phyloP scores from a whole-genome alignment of 2,888 invertebrate species.

The Gisinianus flammeolus region DNA sequence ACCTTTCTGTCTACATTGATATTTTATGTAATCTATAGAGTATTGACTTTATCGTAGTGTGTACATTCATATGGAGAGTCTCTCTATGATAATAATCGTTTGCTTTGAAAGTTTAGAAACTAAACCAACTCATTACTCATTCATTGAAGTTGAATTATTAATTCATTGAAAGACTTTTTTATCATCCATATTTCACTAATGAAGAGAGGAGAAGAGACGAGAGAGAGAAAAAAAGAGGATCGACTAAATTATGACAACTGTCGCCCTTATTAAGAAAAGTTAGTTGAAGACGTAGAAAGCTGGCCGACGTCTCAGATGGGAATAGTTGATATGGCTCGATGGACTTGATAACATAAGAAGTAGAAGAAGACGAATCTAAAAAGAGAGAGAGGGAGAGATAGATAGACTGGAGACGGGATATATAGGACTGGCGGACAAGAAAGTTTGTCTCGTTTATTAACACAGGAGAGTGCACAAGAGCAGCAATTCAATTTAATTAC shows the following conservation, averaged over 20 bases:
- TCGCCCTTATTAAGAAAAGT: conserved; percentile 44
- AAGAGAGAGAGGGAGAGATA: neutral
- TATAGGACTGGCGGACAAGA: conserved; percentile 12
- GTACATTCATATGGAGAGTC: neutral
- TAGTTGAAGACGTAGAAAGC: conserved; percentile 25
- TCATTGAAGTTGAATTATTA: conserved; percentile 43
- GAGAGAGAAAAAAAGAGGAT: conserved; percentile 21
- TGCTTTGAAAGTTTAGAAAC: conserved; percentile 22
- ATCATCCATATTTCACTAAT: conserved; percentile 40
- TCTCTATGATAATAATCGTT: conserved; percentile 17
- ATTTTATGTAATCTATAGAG: neutral
- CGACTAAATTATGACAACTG: conserved; percentile 44
- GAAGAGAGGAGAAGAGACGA: conserved; percentile 27
- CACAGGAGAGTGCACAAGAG: conserved; percentile 40
- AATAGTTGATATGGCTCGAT: conserved; percentile 43
- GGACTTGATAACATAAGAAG: conserved; percentile 24
- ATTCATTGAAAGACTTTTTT: conserved; percentile 38
- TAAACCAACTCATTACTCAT: conserved; percentile 43
- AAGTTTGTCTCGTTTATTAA: conserved; percentile 49
- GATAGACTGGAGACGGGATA: neutral
- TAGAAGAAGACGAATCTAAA: no score
- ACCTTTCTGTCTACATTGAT: neutral
- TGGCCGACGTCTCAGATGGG: conserved; percentile 44
- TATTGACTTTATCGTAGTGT: neutral
- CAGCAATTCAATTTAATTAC: conserved; percentile 55